These are phyloP conservation scores for Myripristis murdjan DNA, from an alignment of 2,797 vertebrate genomes.

Conservation along the genomic window DNA sequence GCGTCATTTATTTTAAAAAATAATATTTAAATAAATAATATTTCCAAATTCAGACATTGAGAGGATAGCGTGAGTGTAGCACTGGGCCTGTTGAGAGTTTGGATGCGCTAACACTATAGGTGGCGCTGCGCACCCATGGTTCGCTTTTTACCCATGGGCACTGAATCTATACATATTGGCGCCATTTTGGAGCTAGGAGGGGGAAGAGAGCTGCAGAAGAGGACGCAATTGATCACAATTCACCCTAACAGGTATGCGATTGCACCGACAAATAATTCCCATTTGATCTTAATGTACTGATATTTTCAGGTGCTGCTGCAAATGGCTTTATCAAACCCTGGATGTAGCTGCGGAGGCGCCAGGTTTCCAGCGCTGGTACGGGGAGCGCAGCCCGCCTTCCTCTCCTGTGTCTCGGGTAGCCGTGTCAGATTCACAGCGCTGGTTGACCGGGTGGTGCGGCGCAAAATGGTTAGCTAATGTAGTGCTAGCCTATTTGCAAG, in stretches of 20 bases:
- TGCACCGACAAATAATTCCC: neutral
- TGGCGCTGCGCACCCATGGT: constrained; percentile 65
- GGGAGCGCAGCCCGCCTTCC: constrained; percentile 68
- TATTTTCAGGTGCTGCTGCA: neutral
- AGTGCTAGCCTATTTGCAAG: constrained; percentile 4
- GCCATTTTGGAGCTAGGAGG: constrained; percentile 97
- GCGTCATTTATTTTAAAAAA: too few species aligned
- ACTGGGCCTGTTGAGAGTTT: too few species aligned
- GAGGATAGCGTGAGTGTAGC: neutral
- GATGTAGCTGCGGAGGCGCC: constrained; percentile 10
- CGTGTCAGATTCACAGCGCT: constrained; percentile 66
- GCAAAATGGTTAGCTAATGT: constrained; percentile 50
- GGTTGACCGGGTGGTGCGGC: constrained; percentile 60
- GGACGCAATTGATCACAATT: constrained; percentile 88
- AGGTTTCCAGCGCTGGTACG: constrained; percentile 23
- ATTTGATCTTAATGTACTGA: neutral
- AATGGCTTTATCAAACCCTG: neutral
- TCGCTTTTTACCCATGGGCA: constrained; percentile 68
- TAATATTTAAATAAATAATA: too few species aligned
- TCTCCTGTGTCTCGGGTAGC: constrained; percentile 68
- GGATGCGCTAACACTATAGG: constrained; percentile 47
- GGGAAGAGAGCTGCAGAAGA: constrained; percentile 88
- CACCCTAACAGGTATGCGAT: constrained; percentile 81
- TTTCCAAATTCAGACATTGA: neutral
- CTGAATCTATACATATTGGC: constrained; percentile 91